Evolutionary conservation across 2,113 vertebrate species (phyloP).

Genomic region (Channa maculata): DNA sequence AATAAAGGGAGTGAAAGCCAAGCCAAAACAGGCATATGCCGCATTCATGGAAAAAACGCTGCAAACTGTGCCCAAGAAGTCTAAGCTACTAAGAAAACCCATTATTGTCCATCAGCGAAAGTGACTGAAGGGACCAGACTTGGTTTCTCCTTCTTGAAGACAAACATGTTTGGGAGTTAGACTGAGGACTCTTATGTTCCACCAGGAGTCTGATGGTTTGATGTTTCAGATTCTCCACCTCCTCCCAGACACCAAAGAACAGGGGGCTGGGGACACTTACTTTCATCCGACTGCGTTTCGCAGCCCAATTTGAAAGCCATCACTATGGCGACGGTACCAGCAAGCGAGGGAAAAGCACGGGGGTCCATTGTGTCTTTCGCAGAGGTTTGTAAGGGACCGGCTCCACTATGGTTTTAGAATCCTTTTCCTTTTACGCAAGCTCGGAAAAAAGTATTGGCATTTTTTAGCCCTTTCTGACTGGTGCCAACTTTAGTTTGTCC

Average conservation of each 20-base stretch:
- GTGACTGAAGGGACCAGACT: background rate
- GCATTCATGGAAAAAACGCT: background rate
- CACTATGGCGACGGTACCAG: slow-evolving; percentile 61
- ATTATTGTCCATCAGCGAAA: background rate
- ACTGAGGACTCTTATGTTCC: slow-evolving; percentile 57
- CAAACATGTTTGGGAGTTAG: slow-evolving; percentile 5
- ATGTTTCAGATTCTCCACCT: slow-evolving; percentile 49
- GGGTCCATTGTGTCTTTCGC: slow-evolving; percentile 38
- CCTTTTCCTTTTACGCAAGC: background rate
- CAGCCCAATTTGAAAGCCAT: slow-evolving; percentile 58
- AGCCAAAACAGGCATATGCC: no score
- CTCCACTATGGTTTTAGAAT: background rate
- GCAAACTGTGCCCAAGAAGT: background rate
- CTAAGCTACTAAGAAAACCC: background rate
- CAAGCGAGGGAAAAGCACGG: background rate
- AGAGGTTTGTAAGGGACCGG: slow-evolving; percentile 31
- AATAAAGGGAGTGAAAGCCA: no score
- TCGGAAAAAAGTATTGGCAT: rapidly evolving
- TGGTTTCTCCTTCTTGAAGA: background rate
- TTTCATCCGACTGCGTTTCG: slow-evolving; percentile 57
- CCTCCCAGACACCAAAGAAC: slow-evolving; percentile 45
- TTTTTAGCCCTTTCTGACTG: background rate
- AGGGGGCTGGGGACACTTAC: slow-evolving; percentile 14
- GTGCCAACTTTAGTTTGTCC: background rate
- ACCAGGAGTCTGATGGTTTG: slow-evolving; percentile 43